Evolutionary conservation across 2,888 invertebrate species (phyloP).

Genomic region (Tenthredo scrophulariae): DNA sequence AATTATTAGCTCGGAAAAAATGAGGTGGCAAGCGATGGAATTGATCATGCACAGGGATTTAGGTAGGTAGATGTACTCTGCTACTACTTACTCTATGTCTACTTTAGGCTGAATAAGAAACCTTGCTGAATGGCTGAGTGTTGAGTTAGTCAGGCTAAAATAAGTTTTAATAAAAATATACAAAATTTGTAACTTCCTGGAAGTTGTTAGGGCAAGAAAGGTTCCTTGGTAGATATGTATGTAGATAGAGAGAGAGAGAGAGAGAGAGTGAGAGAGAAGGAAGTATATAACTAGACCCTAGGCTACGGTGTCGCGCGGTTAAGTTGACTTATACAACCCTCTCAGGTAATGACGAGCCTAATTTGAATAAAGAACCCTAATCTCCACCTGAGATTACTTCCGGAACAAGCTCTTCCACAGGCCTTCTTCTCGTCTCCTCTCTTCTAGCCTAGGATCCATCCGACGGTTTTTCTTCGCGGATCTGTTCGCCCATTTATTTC

Average conservation of each 20-base stretch:
- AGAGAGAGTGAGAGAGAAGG: background rate
- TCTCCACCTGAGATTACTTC: conserved; percentile 53
- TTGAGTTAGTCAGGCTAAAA: background rate
- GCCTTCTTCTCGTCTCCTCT: background rate
- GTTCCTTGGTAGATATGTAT: background rate
- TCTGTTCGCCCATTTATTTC: conserved; percentile 5
- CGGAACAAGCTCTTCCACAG: conserved; percentile 39
- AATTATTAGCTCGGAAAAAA: background rate
- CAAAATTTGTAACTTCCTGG: conserved; percentile 42
- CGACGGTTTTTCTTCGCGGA: conserved; percentile 24
- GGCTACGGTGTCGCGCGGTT: conserved; percentile 43
- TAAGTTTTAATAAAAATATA: conserved; percentile 42
- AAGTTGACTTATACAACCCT: conserved; percentile 50
- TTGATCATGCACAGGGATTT: background rate
- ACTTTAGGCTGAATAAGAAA: background rate
- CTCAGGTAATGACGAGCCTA: conserved; percentile 51
- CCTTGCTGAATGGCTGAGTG: background rate
- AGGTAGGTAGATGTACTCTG: background rate
- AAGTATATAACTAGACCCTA: conserved; percentile 31
- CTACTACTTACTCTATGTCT: background rate
- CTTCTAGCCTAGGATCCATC: background rate
- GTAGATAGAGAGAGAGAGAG: background rate
- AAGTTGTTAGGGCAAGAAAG: conserved; percentile 16
- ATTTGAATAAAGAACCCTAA: conserved; percentile 54
- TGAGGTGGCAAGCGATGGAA: background rate